These are phyloP conservation scores for Apis laboriosa DNA, from an alignment of 1,140 invertebrate genomes.

Conservation along the genomic window DNA sequence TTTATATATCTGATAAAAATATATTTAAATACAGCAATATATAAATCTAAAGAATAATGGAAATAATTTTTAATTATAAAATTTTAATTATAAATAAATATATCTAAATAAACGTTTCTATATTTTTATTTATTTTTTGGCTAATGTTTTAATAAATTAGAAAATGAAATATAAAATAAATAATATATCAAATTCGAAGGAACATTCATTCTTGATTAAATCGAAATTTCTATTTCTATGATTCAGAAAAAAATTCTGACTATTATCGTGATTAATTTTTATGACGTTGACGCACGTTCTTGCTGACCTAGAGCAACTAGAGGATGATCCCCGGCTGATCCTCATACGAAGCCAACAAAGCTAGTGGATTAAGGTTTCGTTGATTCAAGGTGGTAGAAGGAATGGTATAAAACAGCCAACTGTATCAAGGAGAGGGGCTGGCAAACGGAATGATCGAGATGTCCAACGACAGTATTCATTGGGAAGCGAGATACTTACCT, in stretches of 20 bases:
- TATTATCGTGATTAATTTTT: conserved; percentile 54
- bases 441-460: conserved; percentile 70
- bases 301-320: conserved; percentile 72
- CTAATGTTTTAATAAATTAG: neutral
- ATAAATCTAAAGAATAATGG: neutral
- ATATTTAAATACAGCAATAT: neutral
- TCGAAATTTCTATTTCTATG: neutral
- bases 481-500: conserved; percentile 75
- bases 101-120: neutral
- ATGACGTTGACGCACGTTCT: conserved; percentile 74
- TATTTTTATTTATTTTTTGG: neutral
- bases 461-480: conserved; percentile 73
- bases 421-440: conserved; percentile 72
- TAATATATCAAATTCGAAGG: neutral
- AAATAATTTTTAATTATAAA: neutral
- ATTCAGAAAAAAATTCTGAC: neutral
- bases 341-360: conserved; percentile 73
- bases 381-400: conserved; percentile 32
- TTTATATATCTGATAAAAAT: neutral
- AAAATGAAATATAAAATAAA: neutral
- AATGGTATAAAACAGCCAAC: conserved; percentile 51
- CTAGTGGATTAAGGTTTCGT: conserved; percentile 63
- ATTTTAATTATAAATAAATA: neutral
- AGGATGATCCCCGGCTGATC: conserved; percentile 77
- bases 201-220: neutral